phyloP scores from a whole-genome alignment of 2,797 vertebrate genomes.

The Phaenicophaeus curvirostris region DNA sequence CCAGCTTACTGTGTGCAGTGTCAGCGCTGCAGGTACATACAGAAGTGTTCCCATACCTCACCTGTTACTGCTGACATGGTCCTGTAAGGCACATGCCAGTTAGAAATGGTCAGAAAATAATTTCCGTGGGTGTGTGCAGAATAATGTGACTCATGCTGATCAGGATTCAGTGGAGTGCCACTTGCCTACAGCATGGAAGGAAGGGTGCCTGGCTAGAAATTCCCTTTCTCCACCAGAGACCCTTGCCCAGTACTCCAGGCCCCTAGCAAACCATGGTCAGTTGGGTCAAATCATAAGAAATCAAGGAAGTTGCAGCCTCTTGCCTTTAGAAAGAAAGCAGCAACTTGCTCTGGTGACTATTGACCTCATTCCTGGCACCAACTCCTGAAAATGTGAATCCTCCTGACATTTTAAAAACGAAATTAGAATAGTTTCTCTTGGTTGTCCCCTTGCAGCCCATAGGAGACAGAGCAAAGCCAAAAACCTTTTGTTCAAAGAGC shows the following conservation, averaged over 20 bases:
- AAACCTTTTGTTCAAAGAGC: background rate
- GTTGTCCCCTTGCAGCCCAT: fast-evolving
- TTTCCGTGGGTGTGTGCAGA: background rate
- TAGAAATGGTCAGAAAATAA: constrained; percentile 2
- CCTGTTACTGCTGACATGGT: background rate
- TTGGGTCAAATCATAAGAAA: background rate
- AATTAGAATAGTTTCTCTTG: background rate
- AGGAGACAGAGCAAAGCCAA: fast-evolving
- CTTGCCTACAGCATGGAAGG: background rate
- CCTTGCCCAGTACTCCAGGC: background rate
- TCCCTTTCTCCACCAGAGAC: background rate
- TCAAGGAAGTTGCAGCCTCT: background rate
- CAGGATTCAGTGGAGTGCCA: background rate
- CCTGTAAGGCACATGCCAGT: background rate
- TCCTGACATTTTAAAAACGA: background rate
- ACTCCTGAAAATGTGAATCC: background rate
- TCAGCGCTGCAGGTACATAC: background rate
- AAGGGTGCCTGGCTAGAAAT: background rate
- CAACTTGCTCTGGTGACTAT: background rate
- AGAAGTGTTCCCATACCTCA: background rate
- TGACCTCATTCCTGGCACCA: background rate
- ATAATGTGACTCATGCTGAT: background rate
- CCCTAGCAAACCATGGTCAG: background rate
- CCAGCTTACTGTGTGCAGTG: background rate
- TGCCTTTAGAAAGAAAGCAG: background rate